phyloP scores from a whole-genome alignment of 2,113 vertebrate species.

The Heptranchias perlo region DNA sequence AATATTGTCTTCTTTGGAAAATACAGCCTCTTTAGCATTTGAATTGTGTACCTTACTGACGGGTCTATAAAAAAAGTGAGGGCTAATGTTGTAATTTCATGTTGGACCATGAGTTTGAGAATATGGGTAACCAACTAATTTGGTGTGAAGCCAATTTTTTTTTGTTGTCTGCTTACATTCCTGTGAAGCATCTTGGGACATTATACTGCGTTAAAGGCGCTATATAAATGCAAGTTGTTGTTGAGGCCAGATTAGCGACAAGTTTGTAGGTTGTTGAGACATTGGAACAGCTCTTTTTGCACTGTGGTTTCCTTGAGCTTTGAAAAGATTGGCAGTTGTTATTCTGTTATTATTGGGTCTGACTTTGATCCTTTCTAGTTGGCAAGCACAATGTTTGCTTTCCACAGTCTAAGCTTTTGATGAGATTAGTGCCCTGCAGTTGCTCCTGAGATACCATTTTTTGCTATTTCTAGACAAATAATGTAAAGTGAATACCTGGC shows the following conservation, averaged over 20 bases:
- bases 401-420: not conserved
- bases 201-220: not conserved
- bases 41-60: not conserved
- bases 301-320: not conserved
- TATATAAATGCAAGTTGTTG: not conserved
- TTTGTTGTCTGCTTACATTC: not conserved
- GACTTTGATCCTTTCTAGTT: conserved; percentile 9
- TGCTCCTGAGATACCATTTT: not conserved
- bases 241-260: not conserved
- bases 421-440: not conserved
- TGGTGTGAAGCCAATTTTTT: not conserved
- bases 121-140: not conserved
- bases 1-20: not conserved
- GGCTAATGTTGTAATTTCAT: not conserved
- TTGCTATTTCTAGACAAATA: not conserved
- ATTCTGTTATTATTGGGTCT: conserved; percentile 18
- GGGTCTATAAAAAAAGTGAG: not conserved
- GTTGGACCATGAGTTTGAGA: not conserved
- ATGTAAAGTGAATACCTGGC: not conserved
- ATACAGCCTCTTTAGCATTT: not conserved
- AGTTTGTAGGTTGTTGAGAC: not conserved
- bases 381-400: not conserved
- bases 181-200: not conserved
- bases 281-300: not conserved
- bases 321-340: not conserved